Percentiles rank a stretch among this genome's conserved stretches.
These are phyloP conservation scores for Atta cephalotes DNA, from an alignment of 1,140 invertebrate genomes.

Conservation along the genomic window DNA sequence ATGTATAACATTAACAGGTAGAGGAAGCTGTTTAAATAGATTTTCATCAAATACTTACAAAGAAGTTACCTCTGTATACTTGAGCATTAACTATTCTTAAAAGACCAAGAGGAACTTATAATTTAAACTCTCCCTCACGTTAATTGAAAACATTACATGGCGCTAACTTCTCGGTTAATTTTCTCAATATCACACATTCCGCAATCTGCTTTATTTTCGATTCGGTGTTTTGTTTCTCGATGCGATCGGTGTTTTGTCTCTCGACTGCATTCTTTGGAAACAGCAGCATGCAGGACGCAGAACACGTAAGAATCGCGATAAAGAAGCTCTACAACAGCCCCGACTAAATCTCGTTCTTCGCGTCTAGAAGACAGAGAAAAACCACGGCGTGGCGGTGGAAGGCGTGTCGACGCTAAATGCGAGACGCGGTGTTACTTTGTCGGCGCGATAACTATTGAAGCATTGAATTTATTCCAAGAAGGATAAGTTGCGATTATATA, in stretches of 20 bases:
- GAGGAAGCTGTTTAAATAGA: neutral
- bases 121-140: neutral
- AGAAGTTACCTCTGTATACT: neutral
- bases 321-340: neutral
- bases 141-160: constrained; percentile 12
- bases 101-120: neutral
- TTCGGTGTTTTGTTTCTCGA: neutral
- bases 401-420: constrained; percentile 55
- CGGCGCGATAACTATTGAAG: constrained; percentile 75
- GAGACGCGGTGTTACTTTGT: constrained; percentile 69
- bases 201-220: neutral
- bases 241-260: neutral
- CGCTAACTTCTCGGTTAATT: neutral
- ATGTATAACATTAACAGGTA: neutral
- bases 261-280: neutral
- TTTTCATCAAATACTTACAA: neutral
- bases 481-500: constrained; percentile 70
- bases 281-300: no score
- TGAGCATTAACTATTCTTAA: neutral
- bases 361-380: neutral
- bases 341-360: constrained; percentile 21
- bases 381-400: constrained; percentile 16
- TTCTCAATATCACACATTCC: neutral
- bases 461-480: constrained; percentile 76
- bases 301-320: neutral